Percentiles rank a stretch among this genome's conserved stretches.
Evolutionary conservation across 2,113 vertebrate species (phyloP).

Genomic region (Chaetorhynchus papuensis): DNA sequence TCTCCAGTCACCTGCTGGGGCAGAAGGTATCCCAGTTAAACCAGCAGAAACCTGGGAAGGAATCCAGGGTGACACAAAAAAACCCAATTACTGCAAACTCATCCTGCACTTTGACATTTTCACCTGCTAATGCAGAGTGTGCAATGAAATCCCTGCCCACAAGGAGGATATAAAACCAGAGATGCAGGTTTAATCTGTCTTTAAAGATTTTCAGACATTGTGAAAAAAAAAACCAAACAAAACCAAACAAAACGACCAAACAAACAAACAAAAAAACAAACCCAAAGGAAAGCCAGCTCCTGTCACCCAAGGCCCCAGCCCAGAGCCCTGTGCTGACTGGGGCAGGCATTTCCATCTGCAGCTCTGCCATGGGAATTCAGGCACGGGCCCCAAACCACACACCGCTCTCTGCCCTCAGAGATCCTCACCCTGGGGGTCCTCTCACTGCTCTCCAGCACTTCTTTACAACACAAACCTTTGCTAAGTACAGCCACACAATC

Average conservation of each 20-base stretch:
- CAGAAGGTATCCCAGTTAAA: background rate
- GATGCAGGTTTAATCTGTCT: background rate
- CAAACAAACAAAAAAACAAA: background rate
- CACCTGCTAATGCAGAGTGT: background rate
- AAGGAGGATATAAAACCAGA: background rate
- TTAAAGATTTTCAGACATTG: background rate
- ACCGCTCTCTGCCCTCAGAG: background rate
- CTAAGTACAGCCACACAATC: rapidly evolving
- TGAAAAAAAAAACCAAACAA: no score
- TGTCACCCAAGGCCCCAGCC: rapidly evolving
- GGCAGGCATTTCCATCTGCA: background rate
- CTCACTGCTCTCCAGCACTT: rapidly evolving
- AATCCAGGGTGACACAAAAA: background rate
- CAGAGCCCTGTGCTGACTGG: background rate
- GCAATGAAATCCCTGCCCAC: background rate
- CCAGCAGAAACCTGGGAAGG: background rate
- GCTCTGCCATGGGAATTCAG: background rate
- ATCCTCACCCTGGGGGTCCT: rapidly evolving
- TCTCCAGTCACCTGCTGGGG: background rate
- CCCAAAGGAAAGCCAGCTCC: background rate
- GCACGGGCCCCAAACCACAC: background rate
- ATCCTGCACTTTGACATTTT: background rate
- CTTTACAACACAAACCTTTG: rapidly evolving
- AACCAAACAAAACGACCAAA: no score
- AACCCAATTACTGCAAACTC: background rate